A percentile compares a stretch with the other conserved stretches of the same genome.
Conservation (phyloP, 2,113 vertebrate genomes). For the Glareola pratincola region DNA sequence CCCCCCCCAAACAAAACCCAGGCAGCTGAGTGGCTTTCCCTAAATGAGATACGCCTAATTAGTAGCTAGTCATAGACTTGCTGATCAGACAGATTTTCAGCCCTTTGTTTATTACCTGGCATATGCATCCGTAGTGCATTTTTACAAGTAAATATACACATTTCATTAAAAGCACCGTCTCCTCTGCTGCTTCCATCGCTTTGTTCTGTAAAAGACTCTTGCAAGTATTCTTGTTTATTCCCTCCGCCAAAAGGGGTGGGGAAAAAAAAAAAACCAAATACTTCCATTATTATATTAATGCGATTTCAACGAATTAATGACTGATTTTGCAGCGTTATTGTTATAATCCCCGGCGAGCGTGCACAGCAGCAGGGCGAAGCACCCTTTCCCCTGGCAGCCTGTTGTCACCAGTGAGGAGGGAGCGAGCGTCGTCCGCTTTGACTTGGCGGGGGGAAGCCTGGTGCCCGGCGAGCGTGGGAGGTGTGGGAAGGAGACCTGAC, state of each 20-base stretch:
- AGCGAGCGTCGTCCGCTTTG: accelerated
- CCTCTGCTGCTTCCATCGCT: not conserved
- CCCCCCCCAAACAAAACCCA: not conserved
- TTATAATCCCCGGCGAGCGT: not conserved
- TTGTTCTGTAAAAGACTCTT: slow-evolving; percentile 20
- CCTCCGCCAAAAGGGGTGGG: not conserved
- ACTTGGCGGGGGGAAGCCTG: not conserved
- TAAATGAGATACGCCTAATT: slow-evolving; percentile 54
- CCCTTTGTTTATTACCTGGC: slow-evolving; percentile 42
- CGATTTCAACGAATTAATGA: slow-evolving; percentile 3
- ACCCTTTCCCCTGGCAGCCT: not conserved
- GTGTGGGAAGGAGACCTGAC: not conserved
- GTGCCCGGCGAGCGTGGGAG: not conserved
- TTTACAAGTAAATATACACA: slow-evolving; percentile 35
- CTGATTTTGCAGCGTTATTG: not conserved
- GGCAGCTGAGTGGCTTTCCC: not conserved
- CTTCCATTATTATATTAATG: not conserved
- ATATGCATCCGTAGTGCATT: not conserved
- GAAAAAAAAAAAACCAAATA: not conserved
- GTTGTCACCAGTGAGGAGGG: not conserved
- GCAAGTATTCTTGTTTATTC: not conserved
- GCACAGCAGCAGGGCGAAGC: not conserved
- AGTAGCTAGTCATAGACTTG: slow-evolving; percentile 41
- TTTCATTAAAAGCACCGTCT: slow-evolving; percentile 24
- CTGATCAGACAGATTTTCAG: slow-evolving; percentile 48